These are phyloP conservation scores for Eriosoma lanigerum DNA, from an alignment of 1,140 invertebrate genomes.

Conservation along the genomic window DNA sequence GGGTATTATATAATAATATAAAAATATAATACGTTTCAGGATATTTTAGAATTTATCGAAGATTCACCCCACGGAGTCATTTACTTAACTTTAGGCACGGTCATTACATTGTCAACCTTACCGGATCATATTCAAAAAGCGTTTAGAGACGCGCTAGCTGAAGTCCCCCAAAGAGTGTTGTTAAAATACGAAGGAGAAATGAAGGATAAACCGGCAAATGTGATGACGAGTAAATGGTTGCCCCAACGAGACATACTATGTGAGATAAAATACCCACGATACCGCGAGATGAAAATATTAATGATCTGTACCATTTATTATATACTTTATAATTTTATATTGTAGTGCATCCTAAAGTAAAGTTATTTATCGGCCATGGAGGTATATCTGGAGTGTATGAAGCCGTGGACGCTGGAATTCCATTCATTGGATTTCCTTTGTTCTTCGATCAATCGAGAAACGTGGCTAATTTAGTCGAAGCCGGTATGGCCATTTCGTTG, in stretches of 20 bases:
- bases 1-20: too few relatives aligned
- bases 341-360: constrained; percentile 67
- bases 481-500: constrained; percentile 57
- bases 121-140: constrained; percentile 62
- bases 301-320: neutral
- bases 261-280: constrained; percentile 55
- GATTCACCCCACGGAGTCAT: constrained; percentile 65
- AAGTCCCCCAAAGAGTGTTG: constrained; percentile 64
- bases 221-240: constrained; percentile 65
- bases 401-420: constrained; percentile 69
- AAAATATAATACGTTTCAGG: constrained; percentile 57
- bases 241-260: constrained; percentile 66
- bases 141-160: constrained; percentile 64
- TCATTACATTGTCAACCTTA: constrained; percentile 57
- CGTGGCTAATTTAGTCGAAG: constrained; percentile 55
- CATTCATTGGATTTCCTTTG: constrained; percentile 69
- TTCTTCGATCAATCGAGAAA: constrained; percentile 66
- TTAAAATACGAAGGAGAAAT: constrained; percentile 66
- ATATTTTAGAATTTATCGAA: constrained; percentile 65
- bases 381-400: constrained; percentile 61
- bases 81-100: constrained; percentile 70
- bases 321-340: neutral
- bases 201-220: constrained; percentile 61
- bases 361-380: constrained; percentile 68
- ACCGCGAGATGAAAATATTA: neutral